Percentiles rank a stretch among this genome's conserved stretches.
These are phyloP conservation scores for Typhlomys cinereus DNA, from an alignment of 2,113 vertebrate species.

Conservation along the genomic window DNA sequence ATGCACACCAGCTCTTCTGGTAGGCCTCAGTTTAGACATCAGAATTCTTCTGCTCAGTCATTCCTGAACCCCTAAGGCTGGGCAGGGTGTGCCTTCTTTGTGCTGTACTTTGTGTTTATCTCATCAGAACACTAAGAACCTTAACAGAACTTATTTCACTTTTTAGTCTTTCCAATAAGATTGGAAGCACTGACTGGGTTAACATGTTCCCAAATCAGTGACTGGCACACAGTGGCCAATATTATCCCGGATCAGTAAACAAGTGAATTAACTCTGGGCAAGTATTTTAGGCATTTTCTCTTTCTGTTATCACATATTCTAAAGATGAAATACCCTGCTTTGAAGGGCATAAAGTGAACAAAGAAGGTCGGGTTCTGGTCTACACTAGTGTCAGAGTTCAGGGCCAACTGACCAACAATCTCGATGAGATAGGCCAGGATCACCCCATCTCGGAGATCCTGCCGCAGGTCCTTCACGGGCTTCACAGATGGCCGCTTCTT, in stretches of 20 bases:
- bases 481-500: constrained; percentile 91
- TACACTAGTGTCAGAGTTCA: neutral
- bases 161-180: constrained; percentile 22
- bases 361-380: constrained; percentile 2
- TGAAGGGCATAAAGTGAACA: neutral
- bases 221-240: neutral
- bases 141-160: neutral
- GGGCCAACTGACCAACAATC: constrained; percentile 93
- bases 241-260: neutral
- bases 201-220: neutral
- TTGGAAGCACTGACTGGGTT: neutral
- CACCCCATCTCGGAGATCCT: constrained; percentile 95
- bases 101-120: neutral
- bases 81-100: neutral
- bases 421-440: constrained; percentile 94
- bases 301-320: neutral
- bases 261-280: neutral
- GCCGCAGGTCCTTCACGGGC: constrained; percentile 91
- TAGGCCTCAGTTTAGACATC: neutral
- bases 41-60: neutral
- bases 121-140: neutral
- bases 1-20: neutral
- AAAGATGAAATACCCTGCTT: constrained; percentile 28
- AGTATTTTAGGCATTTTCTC: neutral
- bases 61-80: neutral